Evolutionary conservation across 2,113 vertebrate species (phyloP).

Genomic region (Arvicanthis niloticus): DNA sequence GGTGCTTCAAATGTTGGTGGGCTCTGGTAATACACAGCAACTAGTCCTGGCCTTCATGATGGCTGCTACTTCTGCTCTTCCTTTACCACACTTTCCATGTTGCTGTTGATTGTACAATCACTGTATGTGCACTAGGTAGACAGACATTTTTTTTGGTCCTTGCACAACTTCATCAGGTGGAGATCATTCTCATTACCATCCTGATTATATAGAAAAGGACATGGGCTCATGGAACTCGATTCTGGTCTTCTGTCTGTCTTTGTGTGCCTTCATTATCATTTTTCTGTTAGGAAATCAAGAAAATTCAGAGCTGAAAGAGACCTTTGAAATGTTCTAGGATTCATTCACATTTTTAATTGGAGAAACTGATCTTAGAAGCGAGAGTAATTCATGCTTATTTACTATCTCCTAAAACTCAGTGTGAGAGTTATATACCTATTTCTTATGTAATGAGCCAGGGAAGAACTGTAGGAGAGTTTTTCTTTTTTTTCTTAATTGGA

Average conservation of each 20-base stretch:
- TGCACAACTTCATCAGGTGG: not conserved
- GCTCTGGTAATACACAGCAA: not conserved
- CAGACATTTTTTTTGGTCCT: not conserved
- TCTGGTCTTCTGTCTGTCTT: not conserved
- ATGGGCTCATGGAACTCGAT: not conserved
- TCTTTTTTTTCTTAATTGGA: not conserved
- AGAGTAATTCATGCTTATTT: not conserved
- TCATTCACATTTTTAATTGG: not conserved
- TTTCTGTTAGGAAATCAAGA: not conserved
- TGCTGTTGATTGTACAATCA: not conserved
- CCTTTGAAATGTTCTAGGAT: not conserved
- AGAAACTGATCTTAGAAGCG: not conserved
- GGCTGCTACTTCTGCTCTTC: not conserved
- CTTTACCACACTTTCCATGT: not conserved
- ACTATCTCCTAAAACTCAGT: not conserved
- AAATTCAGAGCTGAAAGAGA: not conserved
- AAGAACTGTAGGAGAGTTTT: slow-evolving; percentile 3
- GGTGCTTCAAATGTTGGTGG: not conserved
- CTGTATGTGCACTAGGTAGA: not conserved
- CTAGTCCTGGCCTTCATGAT: not conserved
- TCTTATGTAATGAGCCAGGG: not conserved
- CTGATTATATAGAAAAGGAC: not conserved
- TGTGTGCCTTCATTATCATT: not conserved
- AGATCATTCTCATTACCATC: not conserved
- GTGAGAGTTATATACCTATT: not conserved